Evolutionary conservation across 2,113 vertebrate species (phyloP).

Genomic region (Platysteira castanea): DNA sequence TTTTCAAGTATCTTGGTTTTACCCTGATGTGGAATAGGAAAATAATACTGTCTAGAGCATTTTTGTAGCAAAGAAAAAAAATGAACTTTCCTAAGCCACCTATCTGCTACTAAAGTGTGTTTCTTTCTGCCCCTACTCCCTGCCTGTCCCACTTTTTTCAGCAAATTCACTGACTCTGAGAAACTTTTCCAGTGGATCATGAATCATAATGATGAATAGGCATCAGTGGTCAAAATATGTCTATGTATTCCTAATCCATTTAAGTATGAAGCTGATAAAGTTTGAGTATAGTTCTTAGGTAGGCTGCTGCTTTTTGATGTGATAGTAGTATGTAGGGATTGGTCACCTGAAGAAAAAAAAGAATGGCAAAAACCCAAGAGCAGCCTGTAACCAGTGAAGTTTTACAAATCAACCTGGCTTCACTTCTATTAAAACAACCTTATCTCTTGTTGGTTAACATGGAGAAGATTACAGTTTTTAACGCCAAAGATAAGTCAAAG

Average conservation of each 20-base stretch:
- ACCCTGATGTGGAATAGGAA: background rate
- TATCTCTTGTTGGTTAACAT: background rate
- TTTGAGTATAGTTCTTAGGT: background rate
- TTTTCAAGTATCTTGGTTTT: background rate
- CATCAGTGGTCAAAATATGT: background rate
- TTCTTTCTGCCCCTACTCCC: background rate
- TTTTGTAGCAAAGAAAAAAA: background rate
- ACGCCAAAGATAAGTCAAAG: background rate
- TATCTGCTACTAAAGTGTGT: background rate
- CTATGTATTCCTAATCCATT: background rate
- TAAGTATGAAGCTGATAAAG: background rate
- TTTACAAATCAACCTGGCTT: background rate
- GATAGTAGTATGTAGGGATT: background rate
- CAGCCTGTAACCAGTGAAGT: background rate
- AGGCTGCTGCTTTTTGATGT: background rate
- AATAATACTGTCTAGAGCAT: background rate
- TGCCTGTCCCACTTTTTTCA: background rate
- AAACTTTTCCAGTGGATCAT: background rate
- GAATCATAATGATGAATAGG: background rate
- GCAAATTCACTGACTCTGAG: background rate
- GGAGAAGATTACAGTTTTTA: background rate
- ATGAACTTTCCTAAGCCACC: background rate
- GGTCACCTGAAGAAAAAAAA: background rate
- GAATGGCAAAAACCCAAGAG: fast-evolving
- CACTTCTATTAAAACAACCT: background rate